Evolutionary conservation across 2,888 invertebrate genomes (phyloP), one percentile per base, ranked within the genome.

Genomic region (Tineola bisselliella): DNA sequence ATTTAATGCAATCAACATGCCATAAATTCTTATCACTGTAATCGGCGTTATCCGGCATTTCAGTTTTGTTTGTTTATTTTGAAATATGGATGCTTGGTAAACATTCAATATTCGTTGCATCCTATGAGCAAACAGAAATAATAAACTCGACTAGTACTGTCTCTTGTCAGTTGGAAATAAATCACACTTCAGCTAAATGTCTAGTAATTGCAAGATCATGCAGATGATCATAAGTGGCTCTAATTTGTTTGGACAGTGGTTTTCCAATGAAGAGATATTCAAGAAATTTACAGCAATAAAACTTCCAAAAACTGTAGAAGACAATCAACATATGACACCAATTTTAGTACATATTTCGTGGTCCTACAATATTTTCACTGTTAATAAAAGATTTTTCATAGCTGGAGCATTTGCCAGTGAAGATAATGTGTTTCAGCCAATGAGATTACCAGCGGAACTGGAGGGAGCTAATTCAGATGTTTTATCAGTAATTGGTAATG

Each of bases 171-270:
- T 25, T 25, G 25, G 6, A 25, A 25, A 6, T 25, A 25, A 25
- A 25, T 6, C 19, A 6, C n/a, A 38, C 62, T 70, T 76, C 43
- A 8, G 8, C 13, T n/a, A 13, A 43, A 43, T 43, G 13, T 6
- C 13, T 43, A 43, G 8, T 25, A 5, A 43, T 43, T 12, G n/a
- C 43, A 43, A 8, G 8, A 43, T 12, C n/a, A 48, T 48, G 48
- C 17, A 48, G 72, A 77, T 71, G 66, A 68, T 66, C 62, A 74
- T 79, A 61, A 65, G 79, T 11, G 88, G 88, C 17, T 74, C 75
- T 25, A 87, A 87, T 71, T 65, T 86, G 66, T 84, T 84, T 66
- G 77, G 78, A 1, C 87, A 88, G 62, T 88, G 88, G 88, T 66
- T 72, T 62, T 65, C 64, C 15, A 63, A 68, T 0, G 67, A 73